Base-by-base conservation (phyloP, 2,797 vertebrate species). In the Muscicapa striata region DNA sequence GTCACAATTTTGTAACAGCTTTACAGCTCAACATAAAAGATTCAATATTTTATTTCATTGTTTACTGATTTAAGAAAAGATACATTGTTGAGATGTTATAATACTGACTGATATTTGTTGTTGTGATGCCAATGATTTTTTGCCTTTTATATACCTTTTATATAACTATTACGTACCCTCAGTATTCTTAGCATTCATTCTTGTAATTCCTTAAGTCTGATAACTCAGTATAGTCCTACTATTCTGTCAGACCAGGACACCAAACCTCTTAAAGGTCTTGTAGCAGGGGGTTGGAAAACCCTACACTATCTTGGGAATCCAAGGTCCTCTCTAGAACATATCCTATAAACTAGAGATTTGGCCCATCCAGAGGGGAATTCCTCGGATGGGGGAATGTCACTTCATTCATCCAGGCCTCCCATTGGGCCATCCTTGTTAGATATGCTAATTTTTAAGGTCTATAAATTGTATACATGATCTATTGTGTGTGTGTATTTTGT, bases 1-100 rank as follows among this genome's bases (percentile, higher is more conserved):
- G 36, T 76, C 76, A 84, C 72, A 73, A 78, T 83, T 81, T 77
- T 89, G 32, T 67, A 76, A 73, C 70, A 91, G 70, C 57, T 89
- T 86, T 82, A 67, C 34, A 74, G 46, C 52, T 91, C 67, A 66
- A 45, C 8, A 4, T 74, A 91, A 88, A 66, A 52, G 57, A 49
- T 70, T 72, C 12, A 41, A 36, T 59, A 78, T 72, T 78, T 77
- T 77, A 49, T 69, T 34, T 82, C 40, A 27, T 55, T 34, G 17
- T 67, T 93, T 92, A 54, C 48, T 86, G 81, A 76, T 61, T 49
- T 69, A 73, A 43, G 75, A 48, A 58, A 94, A 82, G 10, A 52
- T 61, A 29, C 34, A 20, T 40, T 78, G 26, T 38, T 27, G 36
- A 86, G 34, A 24, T 75, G 66, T 66, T 84, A 29, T 58, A 87